Percentiles rank a stretch among this genome's conserved stretches.
Conservation (phyloP, 1,140 invertebrate species). For the Temnothorax longispinosus region DNA sequence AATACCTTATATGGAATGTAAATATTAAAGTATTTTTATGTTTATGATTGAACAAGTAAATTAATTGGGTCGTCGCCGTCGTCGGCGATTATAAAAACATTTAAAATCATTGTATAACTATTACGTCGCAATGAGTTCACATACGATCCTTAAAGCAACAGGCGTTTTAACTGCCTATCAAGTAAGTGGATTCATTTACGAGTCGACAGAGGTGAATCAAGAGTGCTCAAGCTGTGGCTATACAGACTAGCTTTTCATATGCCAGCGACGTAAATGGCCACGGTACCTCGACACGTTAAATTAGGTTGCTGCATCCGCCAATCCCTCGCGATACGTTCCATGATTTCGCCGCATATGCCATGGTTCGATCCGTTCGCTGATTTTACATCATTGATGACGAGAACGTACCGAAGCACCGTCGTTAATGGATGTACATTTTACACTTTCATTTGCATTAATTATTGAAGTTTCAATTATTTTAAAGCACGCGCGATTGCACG, state of each 20-base stretch:
- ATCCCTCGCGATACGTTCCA: slow-evolving; percentile 58
- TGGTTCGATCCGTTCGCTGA: slow-evolving; percentile 37
- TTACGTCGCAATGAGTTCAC: slow-evolving; percentile 36
- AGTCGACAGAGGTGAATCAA: slow-evolving; percentile 74
- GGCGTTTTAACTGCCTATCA: slow-evolving; percentile 74
- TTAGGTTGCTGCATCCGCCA: slow-evolving; percentile 26
- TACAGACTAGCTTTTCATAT: slow-evolving; percentile 70
- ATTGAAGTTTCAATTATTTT: slow-evolving; percentile 66
- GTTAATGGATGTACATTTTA: slow-evolving; percentile 67
- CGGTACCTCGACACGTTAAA: slow-evolving; percentile 60
- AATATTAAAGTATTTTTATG: background rate
- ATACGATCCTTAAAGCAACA: slow-evolving; percentile 73
- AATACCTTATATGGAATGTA: background rate
- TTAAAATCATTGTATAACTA: slow-evolving; percentile 1
- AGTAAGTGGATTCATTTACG: slow-evolving; percentile 74
- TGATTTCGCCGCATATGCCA: slow-evolving; percentile 25
- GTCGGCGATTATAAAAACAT: slow-evolving; percentile 1
- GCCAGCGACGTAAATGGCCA: slow-evolving; percentile 67
- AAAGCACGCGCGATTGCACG: slow-evolving; percentile 33
- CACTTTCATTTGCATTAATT: slow-evolving; percentile 68
- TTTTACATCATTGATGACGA: slow-evolving; percentile 56
- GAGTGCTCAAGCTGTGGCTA: slow-evolving; percentile 67
- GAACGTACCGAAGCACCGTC: slow-evolving; percentile 38
- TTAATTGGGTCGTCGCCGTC: background rate
- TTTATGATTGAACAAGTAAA: background rate